Base-by-base conservation (phyloP, 2,113 vertebrate genomes). In the Ceratotherium simum region DNA sequence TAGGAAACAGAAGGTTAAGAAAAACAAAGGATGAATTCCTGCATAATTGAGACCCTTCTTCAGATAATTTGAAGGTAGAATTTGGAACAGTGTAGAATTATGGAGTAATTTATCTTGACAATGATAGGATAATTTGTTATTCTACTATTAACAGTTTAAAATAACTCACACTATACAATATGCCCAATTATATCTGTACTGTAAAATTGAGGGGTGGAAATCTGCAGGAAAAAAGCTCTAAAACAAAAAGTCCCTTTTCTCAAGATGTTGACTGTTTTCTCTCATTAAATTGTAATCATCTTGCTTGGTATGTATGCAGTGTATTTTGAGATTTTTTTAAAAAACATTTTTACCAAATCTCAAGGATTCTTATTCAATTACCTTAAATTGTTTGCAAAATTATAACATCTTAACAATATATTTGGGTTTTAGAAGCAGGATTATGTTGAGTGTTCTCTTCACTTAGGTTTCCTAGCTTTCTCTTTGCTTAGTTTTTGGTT, bases 81-180 rank as follows among this genome's bases (percentile, higher is more conserved):
- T 82, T 92, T 93, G 83, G 36, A 96, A 58, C 27, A 80, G 51
- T 69, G 80, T 88, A 39, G 93, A 98, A 91, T 86, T 98, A 91
- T 58, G 60, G 39, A 67, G 46, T 90, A 18, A 86, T 97, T 97
- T 93, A 93, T 92, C 92, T 78, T 89, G 72, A 97, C 84, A 95
- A 97, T 93, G 54, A 80, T 79, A 48, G 72, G 65, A 69, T 96
- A 92, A 97, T 97, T 98, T 97, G 64, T 97, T 94, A 78, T 65
- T 90, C 64, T 75, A 73, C 48, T 62, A 75, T 65, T 91, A 94
- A 81, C 76, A 94, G 95, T 97, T 97, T 67, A 78, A 96, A 97
- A 96, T 88, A 94, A 92, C 81, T 29, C 79, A 60, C 14, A 27
- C 39, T 60, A 12, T 82, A 58, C 29, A 85, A 69, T 79, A 21